Evolutionary conservation across 2,113 vertebrate species (phyloP).

Genomic region (Jaculus jaculus): DNA sequence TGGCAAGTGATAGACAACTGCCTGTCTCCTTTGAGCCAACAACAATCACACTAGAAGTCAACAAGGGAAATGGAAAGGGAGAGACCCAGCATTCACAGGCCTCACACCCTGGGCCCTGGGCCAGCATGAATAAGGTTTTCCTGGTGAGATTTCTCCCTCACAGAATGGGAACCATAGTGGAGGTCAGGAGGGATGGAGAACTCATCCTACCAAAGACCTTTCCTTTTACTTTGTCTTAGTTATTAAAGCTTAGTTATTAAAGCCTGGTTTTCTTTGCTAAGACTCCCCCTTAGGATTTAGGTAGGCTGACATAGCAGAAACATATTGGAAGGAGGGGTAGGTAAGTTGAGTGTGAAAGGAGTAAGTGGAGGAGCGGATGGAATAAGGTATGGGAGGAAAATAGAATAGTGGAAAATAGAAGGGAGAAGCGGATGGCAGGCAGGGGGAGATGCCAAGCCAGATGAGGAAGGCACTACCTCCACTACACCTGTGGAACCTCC

Average conservation of each 20-base stretch:
- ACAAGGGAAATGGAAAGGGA: constrained; percentile 70
- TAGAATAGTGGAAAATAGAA: background rate
- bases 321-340: background rate
- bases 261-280: background rate
- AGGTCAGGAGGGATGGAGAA: background rate
- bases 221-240: constrained; percentile 32
- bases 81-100: background rate
- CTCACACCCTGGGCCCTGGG: constrained; percentile 10
- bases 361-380: background rate
- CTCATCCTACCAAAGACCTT: constrained; percentile 4
- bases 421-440: background rate
- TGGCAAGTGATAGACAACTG: background rate
- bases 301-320: constrained; percentile 66
- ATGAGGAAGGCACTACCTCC: background rate
- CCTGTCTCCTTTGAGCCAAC: background rate
- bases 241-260: constrained; percentile 19
- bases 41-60: constrained; percentile 48
- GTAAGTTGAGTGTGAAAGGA: background rate
- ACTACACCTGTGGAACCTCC: background rate
- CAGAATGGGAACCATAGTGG: constrained; percentile 31
- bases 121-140: constrained; percentile 35
- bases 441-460: background rate
- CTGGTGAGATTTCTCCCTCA: constrained; percentile 64
- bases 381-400: background rate
- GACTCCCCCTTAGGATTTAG: background rate